phyloP scores from a whole-genome alignment of 92 coral and sea anemone species.

The Montipora capitata region DNA sequence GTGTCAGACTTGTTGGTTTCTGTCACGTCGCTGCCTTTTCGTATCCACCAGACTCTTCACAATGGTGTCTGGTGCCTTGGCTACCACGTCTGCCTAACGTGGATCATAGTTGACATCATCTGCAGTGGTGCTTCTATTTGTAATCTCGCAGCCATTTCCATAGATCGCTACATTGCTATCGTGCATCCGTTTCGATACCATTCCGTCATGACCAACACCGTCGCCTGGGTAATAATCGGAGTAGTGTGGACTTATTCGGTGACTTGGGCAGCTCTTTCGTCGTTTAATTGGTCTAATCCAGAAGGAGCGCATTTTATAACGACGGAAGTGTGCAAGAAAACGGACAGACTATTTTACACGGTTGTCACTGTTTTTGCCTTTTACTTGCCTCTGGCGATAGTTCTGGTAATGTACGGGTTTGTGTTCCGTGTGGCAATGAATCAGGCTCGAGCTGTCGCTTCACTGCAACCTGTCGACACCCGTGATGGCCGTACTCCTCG shows the following conservation, averaged over 20 bases:
- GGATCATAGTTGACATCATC: slow-evolving; percentile 83
- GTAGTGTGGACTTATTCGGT: slow-evolving; percentile 81
- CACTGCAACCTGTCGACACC: slow-evolving; percentile 72
- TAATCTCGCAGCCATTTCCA: slow-evolving; percentile 91
- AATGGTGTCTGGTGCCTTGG: slow-evolving; percentile 85
- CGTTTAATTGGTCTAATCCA: slow-evolving; percentile 84
- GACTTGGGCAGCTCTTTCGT: slow-evolving; percentile 60
- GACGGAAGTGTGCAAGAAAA: slow-evolving; percentile 43
- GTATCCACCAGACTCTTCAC: slow-evolving; percentile 84
- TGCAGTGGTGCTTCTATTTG: slow-evolving; percentile 93
- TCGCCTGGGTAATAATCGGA: slow-evolving; percentile 69
- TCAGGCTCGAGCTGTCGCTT: slow-evolving; percentile 95
- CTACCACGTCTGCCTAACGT: slow-evolving; percentile 61
- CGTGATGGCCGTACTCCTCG: slow-evolving; percentile 67
- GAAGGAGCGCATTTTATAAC: slow-evolving; percentile 47
- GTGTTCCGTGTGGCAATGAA: slow-evolving; percentile 92
- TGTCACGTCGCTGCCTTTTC: slow-evolving; percentile 78
- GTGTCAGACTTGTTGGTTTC: slow-evolving; percentile 88
- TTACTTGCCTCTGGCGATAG: slow-evolving; percentile 81
- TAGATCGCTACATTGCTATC: slow-evolving; percentile 93
- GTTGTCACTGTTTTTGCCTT: slow-evolving; percentile 75
- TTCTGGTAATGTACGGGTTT: slow-evolving; percentile 83
- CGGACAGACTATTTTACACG: slow-evolving; percentile 82
- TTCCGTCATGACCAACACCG: slow-evolving; percentile 78
- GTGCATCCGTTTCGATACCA: slow-evolving; percentile 93